A percentile compares a stretch with the other conserved stretches of the same genome.
These are phyloP conservation scores for Melanostigma gelatinosum DNA, from an alignment of 2,113 vertebrate species.

Conservation along the genomic window DNA sequence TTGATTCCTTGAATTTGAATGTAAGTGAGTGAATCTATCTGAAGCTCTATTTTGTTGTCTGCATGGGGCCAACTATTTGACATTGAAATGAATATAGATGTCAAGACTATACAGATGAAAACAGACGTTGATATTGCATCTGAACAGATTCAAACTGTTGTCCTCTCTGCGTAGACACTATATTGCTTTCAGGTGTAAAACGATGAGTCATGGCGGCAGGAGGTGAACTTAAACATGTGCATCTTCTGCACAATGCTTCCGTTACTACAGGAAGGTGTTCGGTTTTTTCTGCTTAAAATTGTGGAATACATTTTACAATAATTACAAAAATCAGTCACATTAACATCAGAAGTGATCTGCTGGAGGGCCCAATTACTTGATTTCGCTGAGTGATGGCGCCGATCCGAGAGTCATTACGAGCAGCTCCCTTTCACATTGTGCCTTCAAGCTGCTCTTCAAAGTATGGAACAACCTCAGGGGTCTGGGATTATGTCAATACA, in stretches of 20 bases:
- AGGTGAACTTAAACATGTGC: not conserved
- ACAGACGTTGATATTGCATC: not conserved
- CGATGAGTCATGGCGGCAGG: not conserved
- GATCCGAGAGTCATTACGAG: constrained; percentile 5
- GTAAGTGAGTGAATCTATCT: too few relatives aligned
- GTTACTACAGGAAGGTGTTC: not conserved
- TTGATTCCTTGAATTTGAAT: too few relatives aligned
- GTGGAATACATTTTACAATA: not conserved
- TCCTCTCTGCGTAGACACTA: not conserved
- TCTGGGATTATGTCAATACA: constrained; percentile 9
- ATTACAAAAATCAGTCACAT: constrained; percentile 1
- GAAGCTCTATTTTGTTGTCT: too few relatives aligned
- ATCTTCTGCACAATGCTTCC: not conserved
- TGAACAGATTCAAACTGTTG: not conserved
- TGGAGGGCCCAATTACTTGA: constrained; percentile 31
- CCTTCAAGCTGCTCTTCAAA: constrained; percentile 28
- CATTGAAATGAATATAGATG: too few relatives aligned
- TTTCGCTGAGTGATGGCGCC: constrained; percentile 1
- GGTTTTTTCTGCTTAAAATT: not conserved
- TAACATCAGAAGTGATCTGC: not conserved
- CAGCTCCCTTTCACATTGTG: constrained; percentile 33
- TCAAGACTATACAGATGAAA: not conserved
- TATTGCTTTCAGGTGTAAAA: not conserved
- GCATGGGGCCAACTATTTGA: too few relatives aligned
- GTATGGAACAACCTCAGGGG: not conserved